Base-by-base conservation (phyloP, 2,888 invertebrate genomes). In the Camponotus fellah region DNA sequence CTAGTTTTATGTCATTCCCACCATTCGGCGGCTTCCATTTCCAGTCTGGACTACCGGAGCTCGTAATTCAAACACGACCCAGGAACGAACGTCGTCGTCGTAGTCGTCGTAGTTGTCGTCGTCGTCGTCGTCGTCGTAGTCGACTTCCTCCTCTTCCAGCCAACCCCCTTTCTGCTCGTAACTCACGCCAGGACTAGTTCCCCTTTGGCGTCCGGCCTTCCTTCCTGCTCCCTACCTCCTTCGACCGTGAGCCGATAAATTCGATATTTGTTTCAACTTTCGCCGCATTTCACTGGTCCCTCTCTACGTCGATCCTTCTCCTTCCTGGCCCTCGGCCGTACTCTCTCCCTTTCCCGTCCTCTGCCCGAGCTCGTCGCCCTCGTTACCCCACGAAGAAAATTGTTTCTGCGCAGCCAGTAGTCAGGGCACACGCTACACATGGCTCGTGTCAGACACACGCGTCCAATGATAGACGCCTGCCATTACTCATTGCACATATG, bases 201-300 rank as follows among this genome's bases (percentile, higher is more conserved):
- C 85, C 85, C 65, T 84, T 89, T 81, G 84, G 85, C 91, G 86
- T 88, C 86, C 89, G 88, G 87, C 85, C 83, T 86, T 85, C 84
- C 85, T 68, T 21, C 62, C 74, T 68, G n/a, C 80, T 2, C 74
- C 64, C 49, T 83, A 12, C 58, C 82, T 71, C 26, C 66, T 58
- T 71, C 84, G 84, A 74, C 85, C 80, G 88, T 82, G 81, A 85
- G 49, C 91, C 94, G 92, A 94, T 94, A 94, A 94, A 94, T 94
- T 93, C 92, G 93, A 94, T 94, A 94, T 94, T 90, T 94, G 94
- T 94, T 94, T 94, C 92, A 94, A 94, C 94, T 94, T 94, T 94
- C 90, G 90, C 89, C 91, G 91, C 92, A 92, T 93, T 93, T 93
- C 92, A 92, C 87, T 84, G 84, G 84, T 60, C 74, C 34, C 81